phyloP scores from a whole-genome alignment of 2,113 vertebrate genomes.

The Aramus guarauna region DNA sequence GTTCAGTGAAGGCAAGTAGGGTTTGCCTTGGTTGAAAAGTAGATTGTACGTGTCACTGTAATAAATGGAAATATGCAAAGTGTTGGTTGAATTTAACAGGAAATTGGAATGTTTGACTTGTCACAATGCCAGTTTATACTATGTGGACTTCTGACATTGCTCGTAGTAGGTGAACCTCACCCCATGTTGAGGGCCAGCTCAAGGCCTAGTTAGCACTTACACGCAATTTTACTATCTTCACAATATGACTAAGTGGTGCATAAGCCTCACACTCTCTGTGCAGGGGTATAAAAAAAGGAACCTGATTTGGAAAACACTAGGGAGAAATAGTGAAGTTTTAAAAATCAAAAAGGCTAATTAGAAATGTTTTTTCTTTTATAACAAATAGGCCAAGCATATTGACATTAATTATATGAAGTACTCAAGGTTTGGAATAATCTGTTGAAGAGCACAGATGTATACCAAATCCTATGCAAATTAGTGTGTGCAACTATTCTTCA shows the following conservation, averaged over 20 bases:
- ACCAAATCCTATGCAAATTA: slow-evolving; percentile 27
- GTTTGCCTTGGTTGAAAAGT: background rate
- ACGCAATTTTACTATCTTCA: background rate
- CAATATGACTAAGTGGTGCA: background rate
- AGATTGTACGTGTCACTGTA: background rate
- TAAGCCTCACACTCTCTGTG: background rate
- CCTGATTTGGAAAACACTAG: background rate
- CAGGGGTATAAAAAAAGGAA: background rate
- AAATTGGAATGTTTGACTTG: slow-evolving; percentile 17
- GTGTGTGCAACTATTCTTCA: background rate
- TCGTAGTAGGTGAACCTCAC: background rate
- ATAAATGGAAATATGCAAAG: background rate
- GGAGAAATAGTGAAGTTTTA: slow-evolving; percentile 4
- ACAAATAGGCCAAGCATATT: slow-evolving; percentile 26
- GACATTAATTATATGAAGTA: slow-evolving; percentile 32
- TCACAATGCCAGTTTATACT: background rate
- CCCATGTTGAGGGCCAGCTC: background rate
- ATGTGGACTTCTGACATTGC: background rate
- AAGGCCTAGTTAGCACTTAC: background rate
- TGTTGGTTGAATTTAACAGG: background rate
- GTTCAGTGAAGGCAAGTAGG: background rate
- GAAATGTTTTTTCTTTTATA: slow-evolving; percentile 18
- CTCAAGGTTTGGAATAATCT: slow-evolving; percentile 20
- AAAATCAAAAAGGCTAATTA: slow-evolving; percentile 24
- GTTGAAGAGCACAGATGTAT: slow-evolving; percentile 19